A percentile compares a stretch with the other conserved stretches of the same genome.
Conservation (phyloP, 2,888 invertebrate species). For the Caenorhabditis uteleia region DNA sequence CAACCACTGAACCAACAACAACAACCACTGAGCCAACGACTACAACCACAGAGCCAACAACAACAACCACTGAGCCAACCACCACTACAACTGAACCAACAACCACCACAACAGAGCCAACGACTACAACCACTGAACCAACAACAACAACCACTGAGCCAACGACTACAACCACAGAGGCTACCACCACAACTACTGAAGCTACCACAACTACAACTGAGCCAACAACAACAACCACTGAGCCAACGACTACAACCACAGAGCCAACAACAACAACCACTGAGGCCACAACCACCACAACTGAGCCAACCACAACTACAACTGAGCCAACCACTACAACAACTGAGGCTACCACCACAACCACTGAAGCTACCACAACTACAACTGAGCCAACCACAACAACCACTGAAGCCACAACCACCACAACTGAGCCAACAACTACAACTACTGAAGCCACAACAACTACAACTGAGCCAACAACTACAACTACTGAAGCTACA, state of each 20-base stretch:
- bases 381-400: background rate
- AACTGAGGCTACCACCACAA: background rate
- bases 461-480: slow-evolving; percentile 11
- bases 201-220: slow-evolving; percentile 10
- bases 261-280: slow-evolving; percentile 4
- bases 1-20: background rate
- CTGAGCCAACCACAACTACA: slow-evolving; percentile 1
- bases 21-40: background rate
- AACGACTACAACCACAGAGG: slow-evolving; percentile 7
- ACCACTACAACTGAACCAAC: slow-evolving; percentile 10
- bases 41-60: background rate
- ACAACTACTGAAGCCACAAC: slow-evolving; percentile 4
- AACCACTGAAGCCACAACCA: slow-evolving; percentile 6
- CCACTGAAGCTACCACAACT: slow-evolving; percentile 13
- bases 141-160: slow-evolving; percentile 11
- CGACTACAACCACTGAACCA: slow-evolving; percentile 7
- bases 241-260: slow-evolving; percentile 6
- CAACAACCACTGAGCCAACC: slow-evolving; percentile 3
- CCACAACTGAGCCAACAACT: slow-evolving; percentile 4
- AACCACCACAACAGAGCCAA: slow-evolving; percentile 5
- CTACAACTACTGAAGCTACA: slow-evolving; percentile 3
- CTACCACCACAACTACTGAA: background rate
- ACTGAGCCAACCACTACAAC: background rate
- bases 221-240: slow-evolving; percentile 4
- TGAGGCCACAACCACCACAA: background rate